phyloP scores from a whole-genome alignment of 2,113 vertebrate genomes.

The Indicator indicator region DNA sequence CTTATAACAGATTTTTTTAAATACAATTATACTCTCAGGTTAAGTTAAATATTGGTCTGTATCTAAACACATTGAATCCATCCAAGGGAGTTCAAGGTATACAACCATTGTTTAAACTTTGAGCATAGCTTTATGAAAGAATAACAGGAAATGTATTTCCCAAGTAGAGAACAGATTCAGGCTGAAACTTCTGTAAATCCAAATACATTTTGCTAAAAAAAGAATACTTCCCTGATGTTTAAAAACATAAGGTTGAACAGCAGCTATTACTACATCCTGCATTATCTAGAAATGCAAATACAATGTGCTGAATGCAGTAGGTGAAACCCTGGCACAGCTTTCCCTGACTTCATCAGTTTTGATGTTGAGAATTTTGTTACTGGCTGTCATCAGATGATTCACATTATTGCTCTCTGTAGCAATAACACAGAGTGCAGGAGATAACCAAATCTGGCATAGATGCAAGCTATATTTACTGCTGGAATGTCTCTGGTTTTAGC shows the following conservation, averaged over 20 bases:
- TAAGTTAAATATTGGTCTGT: not conserved
- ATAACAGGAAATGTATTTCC: not conserved
- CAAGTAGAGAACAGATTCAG: not conserved
- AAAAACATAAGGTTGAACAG: slow-evolving; percentile 4
- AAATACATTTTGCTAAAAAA: not conserved
- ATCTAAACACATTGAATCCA: not conserved
- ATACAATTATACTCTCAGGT: not conserved
- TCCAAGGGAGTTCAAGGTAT: not conserved
- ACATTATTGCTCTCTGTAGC: slow-evolving; percentile 52
- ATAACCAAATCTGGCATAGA: slow-evolving; percentile 32
- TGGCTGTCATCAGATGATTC: slow-evolving; percentile 53
- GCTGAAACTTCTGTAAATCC: slow-evolving; percentile 28
- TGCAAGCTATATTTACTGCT: slow-evolving; percentile 21
- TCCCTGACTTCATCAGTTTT: slow-evolving; percentile 46
- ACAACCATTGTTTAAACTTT: not conserved
- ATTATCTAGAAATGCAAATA: slow-evolving; percentile 29
- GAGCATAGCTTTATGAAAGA: not conserved
- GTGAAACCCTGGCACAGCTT: slow-evolving; percentile 36
- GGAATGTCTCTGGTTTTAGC: slow-evolving; percentile 28
- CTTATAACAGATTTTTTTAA: not conserved
- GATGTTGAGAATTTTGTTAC: slow-evolving; percentile 26
- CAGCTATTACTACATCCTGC: not conserved
- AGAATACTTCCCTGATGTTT: not conserved
- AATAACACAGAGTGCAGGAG: slow-evolving; percentile 40
- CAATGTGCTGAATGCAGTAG: not conserved